Conservation (phyloP, 2,113 vertebrate species). For the Rhinoderma darwinii region DNA sequence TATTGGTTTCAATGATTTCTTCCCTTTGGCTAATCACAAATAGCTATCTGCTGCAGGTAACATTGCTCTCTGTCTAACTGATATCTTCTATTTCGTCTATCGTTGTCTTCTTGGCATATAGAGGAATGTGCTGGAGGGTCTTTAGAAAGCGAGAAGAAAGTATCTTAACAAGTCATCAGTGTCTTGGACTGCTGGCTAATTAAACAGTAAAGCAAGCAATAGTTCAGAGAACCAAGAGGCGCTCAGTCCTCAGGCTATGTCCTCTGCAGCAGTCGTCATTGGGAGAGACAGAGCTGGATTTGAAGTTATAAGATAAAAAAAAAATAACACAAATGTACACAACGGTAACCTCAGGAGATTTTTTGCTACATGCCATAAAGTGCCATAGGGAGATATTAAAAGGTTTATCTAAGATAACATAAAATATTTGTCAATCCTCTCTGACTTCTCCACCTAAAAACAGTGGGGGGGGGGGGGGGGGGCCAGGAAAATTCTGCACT, state of each 20-base stretch:
- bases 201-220: neutral
- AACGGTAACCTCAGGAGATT: neutral
- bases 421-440: no score
- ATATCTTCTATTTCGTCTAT: neutral
- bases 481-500: no score
- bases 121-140: conserved; percentile 15
- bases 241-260: neutral
- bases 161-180: neutral
- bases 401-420: neutral
- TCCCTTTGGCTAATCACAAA: conserved; percentile 7
- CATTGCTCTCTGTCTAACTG: neutral
- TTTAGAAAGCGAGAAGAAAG: conserved; percentile 13
- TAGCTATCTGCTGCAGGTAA: conserved; percentile 38
- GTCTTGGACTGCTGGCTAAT: conserved; percentile 22
- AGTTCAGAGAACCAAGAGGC: neutral
- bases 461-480: no score
- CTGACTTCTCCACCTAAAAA: no score
- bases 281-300: neutral
- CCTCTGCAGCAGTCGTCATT: conserved; percentile 6
- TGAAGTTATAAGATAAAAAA: conserved; percentile 3
- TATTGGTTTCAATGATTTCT: conserved; percentile 19
- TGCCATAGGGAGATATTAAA: neutral
- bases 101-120: neutral
- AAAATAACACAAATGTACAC: neutral
- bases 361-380: neutral